phyloP scores from a whole-genome alignment of 64 coral and sea anemone species.

The Montipora capricornis region DNA sequence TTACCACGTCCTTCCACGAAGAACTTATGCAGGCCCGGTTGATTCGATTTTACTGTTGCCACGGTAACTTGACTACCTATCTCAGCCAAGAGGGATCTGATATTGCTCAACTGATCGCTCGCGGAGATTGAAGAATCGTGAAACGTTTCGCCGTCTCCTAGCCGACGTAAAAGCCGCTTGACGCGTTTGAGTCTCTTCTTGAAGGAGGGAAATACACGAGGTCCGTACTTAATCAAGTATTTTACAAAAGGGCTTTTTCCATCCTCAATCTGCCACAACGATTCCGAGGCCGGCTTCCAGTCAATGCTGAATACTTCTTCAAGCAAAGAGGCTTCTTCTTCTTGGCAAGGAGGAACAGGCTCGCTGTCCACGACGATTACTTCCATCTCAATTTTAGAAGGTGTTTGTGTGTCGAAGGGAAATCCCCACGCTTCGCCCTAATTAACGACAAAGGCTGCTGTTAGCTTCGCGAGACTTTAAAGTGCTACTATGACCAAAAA shows the following conservation, averaged over 20 bases:
- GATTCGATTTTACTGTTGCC: neutral
- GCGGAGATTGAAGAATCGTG: neutral
- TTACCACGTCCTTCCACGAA: neutral
- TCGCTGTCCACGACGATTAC: neutral
- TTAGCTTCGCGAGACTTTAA: no score
- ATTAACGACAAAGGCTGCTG: neutral
- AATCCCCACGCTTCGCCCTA: neutral
- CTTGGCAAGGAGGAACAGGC: neutral
- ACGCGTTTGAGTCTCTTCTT: slow-evolving; percentile 9
- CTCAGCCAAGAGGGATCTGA: neutral
- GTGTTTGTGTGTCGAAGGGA: neutral
- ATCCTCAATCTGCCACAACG: slow-evolving; percentile 1
- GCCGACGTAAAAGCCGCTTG: neutral
- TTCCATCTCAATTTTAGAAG: neutral
- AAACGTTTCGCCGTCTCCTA: neutral
- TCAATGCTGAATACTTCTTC: slow-evolving; percentile 10
- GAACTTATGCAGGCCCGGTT: slow-evolving; percentile 25
- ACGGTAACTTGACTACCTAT: neutral
- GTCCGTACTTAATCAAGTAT: neutral
- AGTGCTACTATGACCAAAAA: no score
- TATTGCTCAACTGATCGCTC: neutral
- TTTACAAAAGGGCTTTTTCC: neutral
- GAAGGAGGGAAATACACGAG: neutral
- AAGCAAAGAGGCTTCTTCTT: neutral
- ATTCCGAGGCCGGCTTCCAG: neutral